Evolutionary conservation across 2,888 invertebrate species (phyloP).

Genomic region (Mesopsocus fuscifrons): DNA sequence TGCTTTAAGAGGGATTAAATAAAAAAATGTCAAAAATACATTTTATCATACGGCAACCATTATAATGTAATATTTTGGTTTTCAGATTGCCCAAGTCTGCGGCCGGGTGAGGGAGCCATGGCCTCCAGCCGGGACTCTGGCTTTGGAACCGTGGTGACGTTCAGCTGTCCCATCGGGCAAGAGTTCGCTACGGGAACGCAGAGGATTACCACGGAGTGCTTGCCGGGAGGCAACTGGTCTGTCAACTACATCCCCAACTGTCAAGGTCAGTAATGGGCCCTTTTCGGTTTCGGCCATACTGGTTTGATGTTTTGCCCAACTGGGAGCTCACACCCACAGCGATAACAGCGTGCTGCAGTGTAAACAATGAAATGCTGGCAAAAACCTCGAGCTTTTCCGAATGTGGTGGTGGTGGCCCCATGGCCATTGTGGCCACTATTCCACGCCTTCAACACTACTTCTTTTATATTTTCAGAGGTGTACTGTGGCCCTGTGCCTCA

Average conservation of each 20-base stretch:
- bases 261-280: conserved; percentile 56
- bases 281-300: neutral
- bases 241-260: conserved; percentile 80
- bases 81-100: conserved; percentile 67
- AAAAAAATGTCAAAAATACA: too few species aligned
- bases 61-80: conserved; percentile 17
- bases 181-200: conserved; percentile 82
- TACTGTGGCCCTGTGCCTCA: conserved; percentile 97
- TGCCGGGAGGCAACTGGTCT: conserved; percentile 84
- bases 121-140: conserved; percentile 83
- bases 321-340: too few species aligned
- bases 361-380: too few species aligned
- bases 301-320: conserved; percentile 21
- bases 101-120: conserved; percentile 71
- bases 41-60: too few species aligned
- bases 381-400: too few species aligned
- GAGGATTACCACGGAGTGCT: conserved; percentile 66
- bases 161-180: conserved; percentile 84
- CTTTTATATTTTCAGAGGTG: conserved; percentile 45
- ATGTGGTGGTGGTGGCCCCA: too few species aligned
- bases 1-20: too few species aligned
- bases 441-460: too few species aligned
- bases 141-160: conserved; percentile 73
- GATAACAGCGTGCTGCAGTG: too few species aligned
- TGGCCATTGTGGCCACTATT: too few species aligned